phyloP scores from a whole-genome alignment of 2,113 vertebrate genomes.

The Cnemophilus loriae region DNA sequence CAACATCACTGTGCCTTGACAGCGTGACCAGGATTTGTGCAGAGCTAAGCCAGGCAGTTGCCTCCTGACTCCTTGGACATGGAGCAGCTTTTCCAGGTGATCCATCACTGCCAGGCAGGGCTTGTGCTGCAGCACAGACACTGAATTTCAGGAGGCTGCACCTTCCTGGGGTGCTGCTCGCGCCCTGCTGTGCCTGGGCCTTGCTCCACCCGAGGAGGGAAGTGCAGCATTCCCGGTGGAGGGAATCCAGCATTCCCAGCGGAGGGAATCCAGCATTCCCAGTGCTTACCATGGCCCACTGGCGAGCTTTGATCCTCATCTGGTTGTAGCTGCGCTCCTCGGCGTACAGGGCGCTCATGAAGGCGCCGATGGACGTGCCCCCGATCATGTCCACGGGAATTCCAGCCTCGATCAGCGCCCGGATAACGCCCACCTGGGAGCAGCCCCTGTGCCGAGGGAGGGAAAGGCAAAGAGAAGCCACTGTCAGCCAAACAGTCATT shows the following conservation, averaged over 20 bases:
- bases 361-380: constrained; percentile 89
- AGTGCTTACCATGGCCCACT: constrained; percentile 87
- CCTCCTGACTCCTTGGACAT: background rate
- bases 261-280: fast-evolving
- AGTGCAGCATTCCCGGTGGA: background rate
- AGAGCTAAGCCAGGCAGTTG: background rate
- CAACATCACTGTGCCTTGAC: background rate
- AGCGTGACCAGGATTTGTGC: fast-evolving
- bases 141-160: background rate
- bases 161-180: background rate
- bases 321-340: constrained; percentile 88
- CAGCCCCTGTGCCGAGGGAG: constrained; percentile 77
- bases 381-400: constrained; percentile 91
- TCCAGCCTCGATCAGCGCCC: constrained; percentile 82
- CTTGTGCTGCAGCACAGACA: background rate
- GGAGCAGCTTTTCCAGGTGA: background rate
- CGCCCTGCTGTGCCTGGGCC: background rate
- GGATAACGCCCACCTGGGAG: constrained; percentile 87
- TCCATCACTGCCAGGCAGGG: background rate
- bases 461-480: too few relatives aligned
- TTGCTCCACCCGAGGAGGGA: fast-evolving
- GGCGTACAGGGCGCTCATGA: constrained; percentile 89
- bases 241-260: fast-evolving
- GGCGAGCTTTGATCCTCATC: constrained; percentile 83
- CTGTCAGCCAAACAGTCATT: background rate